Percentiles rank a stretch among this genome's conserved stretches.
phyloP scores from a whole-genome alignment of 2,888 invertebrate species.

The Lydus trimaculatus region DNA sequence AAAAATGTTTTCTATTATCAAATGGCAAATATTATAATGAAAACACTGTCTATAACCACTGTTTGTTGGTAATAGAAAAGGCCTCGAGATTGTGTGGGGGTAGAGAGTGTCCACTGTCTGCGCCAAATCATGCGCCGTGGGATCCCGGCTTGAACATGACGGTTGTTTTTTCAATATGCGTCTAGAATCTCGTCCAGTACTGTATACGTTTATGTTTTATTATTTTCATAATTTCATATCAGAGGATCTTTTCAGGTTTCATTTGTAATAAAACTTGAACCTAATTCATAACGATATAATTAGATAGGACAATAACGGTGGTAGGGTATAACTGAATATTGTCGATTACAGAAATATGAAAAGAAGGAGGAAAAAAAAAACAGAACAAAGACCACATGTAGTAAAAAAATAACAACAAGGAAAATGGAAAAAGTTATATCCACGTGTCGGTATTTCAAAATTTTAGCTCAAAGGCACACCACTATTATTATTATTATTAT shows the following conservation, averaged over 20 bases:
- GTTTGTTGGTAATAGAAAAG: too few species aligned
- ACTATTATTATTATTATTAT: background rate
- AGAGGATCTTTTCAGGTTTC: background rate
- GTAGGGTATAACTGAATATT: background rate
- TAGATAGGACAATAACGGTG: background rate
- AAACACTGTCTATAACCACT: too few species aligned
- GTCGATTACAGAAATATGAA: background rate
- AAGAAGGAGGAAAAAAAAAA: background rate
- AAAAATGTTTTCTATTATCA: too few species aligned
- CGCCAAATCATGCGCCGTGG: too few species aligned
- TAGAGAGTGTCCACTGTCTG: too few species aligned
- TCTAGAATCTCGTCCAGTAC: too few species aligned
- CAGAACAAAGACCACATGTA: conserved; percentile 14
- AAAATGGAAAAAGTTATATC: background rate
- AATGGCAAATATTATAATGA: too few species aligned
- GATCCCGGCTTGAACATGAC: too few species aligned
- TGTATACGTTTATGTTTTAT: too few species aligned
- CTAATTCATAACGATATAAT: background rate
- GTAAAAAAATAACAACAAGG: background rate
- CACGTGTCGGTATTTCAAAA: conserved; percentile 22
- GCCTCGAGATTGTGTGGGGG: too few species aligned
- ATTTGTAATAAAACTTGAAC: background rate
- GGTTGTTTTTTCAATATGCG: too few species aligned
- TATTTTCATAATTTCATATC: background rate
- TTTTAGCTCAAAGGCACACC: background rate